Evolutionary conservation across 1,140 invertebrate species (phyloP).

Genomic region (Kradibia gibbosae): DNA sequence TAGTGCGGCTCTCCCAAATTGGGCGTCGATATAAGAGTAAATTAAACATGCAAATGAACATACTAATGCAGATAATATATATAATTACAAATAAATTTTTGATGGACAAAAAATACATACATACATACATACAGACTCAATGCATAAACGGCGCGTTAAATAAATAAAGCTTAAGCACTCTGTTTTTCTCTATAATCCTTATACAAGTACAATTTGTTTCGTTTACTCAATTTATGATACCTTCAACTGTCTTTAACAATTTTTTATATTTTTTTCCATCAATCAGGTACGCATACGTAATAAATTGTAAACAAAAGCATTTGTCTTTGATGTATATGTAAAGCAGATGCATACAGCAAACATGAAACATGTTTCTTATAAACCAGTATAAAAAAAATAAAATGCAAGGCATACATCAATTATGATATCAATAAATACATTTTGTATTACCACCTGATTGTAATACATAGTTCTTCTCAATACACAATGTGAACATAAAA

Average conservation of each 20-base stretch:
- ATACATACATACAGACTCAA: constrained; percentile 3
- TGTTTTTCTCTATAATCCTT: constrained; percentile 47
- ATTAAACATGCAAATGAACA: constrained; percentile 32
- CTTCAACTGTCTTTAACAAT: constrained; percentile 45
- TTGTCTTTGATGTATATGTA: constrained; percentile 38
- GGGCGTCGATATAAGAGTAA: constrained; percentile 32
- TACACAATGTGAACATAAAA: constrained; percentile 62
- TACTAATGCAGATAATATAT: constrained; percentile 37
- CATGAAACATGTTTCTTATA: constrained; percentile 25
- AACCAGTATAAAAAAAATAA: constrained; percentile 44
- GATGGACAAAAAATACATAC: constrained; percentile 28
- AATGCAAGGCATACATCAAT: constrained; percentile 55
- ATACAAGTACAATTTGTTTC: constrained; percentile 27
- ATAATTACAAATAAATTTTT: constrained; percentile 24
- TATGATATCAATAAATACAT: constrained; percentile 66
- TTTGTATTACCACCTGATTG: constrained; percentile 68
- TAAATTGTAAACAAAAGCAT: constrained; percentile 49
- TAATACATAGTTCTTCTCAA: constrained; percentile 63
- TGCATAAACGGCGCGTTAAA: constrained; percentile 33
- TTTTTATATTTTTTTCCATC: constrained; percentile 52
- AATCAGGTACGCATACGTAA: constrained; percentile 50
- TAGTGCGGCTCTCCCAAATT: constrained; percentile 34
- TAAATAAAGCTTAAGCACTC: constrained; percentile 45
- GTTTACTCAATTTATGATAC: constrained; percentile 43
- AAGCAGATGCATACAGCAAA: constrained; percentile 22